Conservation (phyloP, 2,888 invertebrate species). For the Sceliomorpha sp. region DNA sequence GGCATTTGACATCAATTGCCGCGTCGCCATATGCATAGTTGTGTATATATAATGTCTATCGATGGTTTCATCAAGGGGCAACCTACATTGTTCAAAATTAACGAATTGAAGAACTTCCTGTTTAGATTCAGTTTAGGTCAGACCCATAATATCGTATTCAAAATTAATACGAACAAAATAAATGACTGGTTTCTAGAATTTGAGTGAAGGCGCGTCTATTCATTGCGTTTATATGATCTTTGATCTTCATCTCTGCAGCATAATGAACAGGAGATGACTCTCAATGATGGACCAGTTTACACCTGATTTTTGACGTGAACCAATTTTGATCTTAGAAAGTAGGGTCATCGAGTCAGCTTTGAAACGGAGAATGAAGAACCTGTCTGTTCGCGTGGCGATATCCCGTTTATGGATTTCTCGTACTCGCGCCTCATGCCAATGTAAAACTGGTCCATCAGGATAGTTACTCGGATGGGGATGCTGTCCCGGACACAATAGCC, state of each 20-base stretch:
- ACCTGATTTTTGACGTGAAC: slow-evolving; percentile 76
- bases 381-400: slow-evolving; percentile 75
- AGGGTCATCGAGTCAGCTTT: slow-evolving; percentile 46
- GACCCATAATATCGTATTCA: no score
- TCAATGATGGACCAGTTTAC: slow-evolving; percentile 75
- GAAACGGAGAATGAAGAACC: slow-evolving; percentile 64
- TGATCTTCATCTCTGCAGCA: slow-evolving; percentile 32
- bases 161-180: no score
- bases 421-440: slow-evolving; percentile 54
- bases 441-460: slow-evolving; percentile 75
- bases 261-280: slow-evolving; percentile 7
- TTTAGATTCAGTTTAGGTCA: slow-evolving; percentile 2
- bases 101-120: slow-evolving; percentile 1
- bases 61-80: slow-evolving; percentile 25
- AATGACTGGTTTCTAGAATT: no score
- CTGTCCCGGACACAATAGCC: no score
- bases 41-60: slow-evolving; percentile 1
- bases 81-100: slow-evolving; percentile 10
- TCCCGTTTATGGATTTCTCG: slow-evolving; percentile 60
- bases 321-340: slow-evolving; percentile 62
- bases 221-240: no score
- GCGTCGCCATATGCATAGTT: slow-evolving; percentile 4
- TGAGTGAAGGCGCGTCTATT: no score
- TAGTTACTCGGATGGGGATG: no score
- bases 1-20: slow-evolving; percentile 37